Conservation (phyloP, 1,140 invertebrate genomes). For the Fopius arisanus region DNA sequence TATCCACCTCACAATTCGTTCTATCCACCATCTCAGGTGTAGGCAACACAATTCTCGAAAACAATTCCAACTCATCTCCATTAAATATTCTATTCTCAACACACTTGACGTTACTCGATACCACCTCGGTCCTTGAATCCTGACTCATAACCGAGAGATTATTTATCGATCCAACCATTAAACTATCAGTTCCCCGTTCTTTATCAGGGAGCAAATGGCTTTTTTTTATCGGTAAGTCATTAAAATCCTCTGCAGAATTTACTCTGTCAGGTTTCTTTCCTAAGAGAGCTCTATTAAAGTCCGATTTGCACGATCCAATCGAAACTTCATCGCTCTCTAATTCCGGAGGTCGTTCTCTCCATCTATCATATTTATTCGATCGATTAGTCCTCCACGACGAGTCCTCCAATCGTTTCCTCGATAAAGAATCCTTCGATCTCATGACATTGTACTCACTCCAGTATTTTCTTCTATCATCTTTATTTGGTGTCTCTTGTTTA, state of each 20-base stretch:
- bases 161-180: neutral
- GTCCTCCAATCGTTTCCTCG: neutral
- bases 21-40: neutral
- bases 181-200: conserved; percentile 8
- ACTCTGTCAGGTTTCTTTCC: neutral
- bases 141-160: conserved; percentile 3
- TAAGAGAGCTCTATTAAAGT: neutral
- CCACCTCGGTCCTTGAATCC: neutral
- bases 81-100: conserved; percentile 21
- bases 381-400: neutral
- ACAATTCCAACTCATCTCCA: conserved; percentile 30
- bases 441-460: conserved; percentile 5
- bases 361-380: conserved; percentile 19
- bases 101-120: neutral
- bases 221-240: neutral
- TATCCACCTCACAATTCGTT: neutral
- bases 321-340: neutral
- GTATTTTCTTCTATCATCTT: conserved; percentile 32
- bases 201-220: neutral
- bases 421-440: neutral
- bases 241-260: neutral
- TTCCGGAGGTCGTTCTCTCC: conserved; percentile 13
- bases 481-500: neutral
- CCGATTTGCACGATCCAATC: neutral
- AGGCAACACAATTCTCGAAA: conserved; percentile 16